Base-by-base conservation (phyloP, 2,113 vertebrate species). In the Pao palembangensis region DNA sequence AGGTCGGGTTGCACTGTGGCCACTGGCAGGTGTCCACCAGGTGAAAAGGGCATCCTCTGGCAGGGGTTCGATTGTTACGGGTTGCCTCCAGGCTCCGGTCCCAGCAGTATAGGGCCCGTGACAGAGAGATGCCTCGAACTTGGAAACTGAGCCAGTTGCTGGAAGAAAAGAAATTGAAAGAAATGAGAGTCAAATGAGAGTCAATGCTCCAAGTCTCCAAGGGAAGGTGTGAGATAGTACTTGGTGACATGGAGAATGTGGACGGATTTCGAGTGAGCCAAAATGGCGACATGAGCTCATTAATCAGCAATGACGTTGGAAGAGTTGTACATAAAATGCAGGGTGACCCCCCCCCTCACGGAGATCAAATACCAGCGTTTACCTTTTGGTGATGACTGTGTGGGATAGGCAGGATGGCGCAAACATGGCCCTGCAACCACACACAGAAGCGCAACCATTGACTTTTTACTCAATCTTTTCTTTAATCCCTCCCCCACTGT, bases 1-100 rank as follows among this genome's bases (percentile, higher is more conserved):
- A 94, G 47, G 91, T 93, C 61, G 93, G 92, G 81, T 94, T 93
- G 76, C 92, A 94, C 70, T 94, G 92, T 15, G 92, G 92, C 89
- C 81, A 86, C 28, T 90, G 91, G 69, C 93, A 93, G 71, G 68
- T 87, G 75, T 93, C 92, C 34, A 93, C 78, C 31, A 93, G 80
- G 69, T 92, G 88, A 69, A 91, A 93, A 51, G 92, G 89, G 60
- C 92, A 94, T 19, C 91, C 90, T 76, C 91, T 92, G 5, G 89
- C 43, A 0, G 86, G 77, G 0, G 86, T 87, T 64, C 85, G 89
- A 74, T 89, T 89, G 80, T 88, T 90, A 18, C 88, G 89, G 16
- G 65, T 87, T 53, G 89, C 87, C 46, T 93, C 90, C 62, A 93
- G 86, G 75, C 86, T 92, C 58, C 88, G 90, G 71, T 91, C 92